These are phyloP conservation scores for Dermolepida albohirtum DNA, from an alignment of 2,888 invertebrate species.

Conservation along the genomic window DNA sequence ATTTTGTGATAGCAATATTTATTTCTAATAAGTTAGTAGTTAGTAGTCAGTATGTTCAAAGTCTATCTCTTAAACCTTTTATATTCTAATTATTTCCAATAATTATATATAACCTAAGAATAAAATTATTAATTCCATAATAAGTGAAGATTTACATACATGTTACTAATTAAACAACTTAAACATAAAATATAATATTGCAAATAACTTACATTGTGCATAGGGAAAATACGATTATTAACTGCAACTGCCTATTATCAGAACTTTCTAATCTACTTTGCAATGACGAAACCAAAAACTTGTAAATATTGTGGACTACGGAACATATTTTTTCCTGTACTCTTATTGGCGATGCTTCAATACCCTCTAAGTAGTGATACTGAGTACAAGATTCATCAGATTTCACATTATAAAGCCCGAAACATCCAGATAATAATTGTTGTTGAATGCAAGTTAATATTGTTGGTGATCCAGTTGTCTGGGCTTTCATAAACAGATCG, in stretches of 20 bases:
- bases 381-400: slow-evolving; percentile 63
- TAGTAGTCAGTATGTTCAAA: no score
- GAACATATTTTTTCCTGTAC: slow-evolving; percentile 68
- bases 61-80: no score
- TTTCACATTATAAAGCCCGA: slow-evolving; percentile 64
- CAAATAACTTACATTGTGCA: slow-evolving; percentile 62
- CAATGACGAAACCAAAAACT: slow-evolving; percentile 66
- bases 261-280: slow-evolving; percentile 54
- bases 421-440: slow-evolving; percentile 69
- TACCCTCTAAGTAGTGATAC: slow-evolving; percentile 70
- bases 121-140: no score
- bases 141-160: no score
- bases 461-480: slow-evolving; percentile 56
- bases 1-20: no score
- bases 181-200: background rate
- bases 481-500: slow-evolving; percentile 57
- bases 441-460: slow-evolving; percentile 64
- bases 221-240: slow-evolving; percentile 69
- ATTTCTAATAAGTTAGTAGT: no score
- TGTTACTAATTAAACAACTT: no score
- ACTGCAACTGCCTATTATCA: slow-evolving; percentile 63
- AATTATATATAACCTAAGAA: no score
- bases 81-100: no score
- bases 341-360: slow-evolving; percentile 66
- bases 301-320: slow-evolving; percentile 69